A percentile compares a stretch with the other conserved stretches of the same genome.
Evolutionary conservation across 2,113 vertebrate genomes (phyloP).

Genomic region (Macquaria ambigua): DNA sequence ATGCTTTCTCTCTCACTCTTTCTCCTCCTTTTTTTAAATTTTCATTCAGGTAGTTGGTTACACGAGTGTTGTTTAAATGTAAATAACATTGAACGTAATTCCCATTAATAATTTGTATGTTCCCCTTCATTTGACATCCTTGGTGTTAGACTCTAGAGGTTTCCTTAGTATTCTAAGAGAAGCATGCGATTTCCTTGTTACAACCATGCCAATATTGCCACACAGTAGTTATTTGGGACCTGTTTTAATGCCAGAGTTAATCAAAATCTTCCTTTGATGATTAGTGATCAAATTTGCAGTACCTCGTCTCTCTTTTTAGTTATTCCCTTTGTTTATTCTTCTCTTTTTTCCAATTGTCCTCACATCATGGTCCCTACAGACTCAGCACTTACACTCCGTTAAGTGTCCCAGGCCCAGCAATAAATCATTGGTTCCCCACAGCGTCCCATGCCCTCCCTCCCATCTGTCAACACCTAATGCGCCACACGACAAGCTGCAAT

Average conservation of each 20-base stretch:
- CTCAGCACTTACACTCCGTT: conserved; percentile 71
- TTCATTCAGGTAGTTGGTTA: not conserved
- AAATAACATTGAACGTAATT: conserved; percentile 30
- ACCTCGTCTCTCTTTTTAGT: conserved; percentile 11
- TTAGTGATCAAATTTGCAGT: not conserved
- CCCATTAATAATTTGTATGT: conserved; percentile 13
- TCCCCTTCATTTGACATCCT: conserved; percentile 9
- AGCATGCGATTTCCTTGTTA: not conserved
- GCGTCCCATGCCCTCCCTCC: conserved; percentile 72
- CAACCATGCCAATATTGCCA: not conserved
- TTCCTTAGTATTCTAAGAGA: not conserved
- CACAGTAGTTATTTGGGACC: not conserved
- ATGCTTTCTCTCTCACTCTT: not conserved
- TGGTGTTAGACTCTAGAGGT: not conserved
- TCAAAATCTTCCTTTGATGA: conserved; percentile 6
- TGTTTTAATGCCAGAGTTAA: conserved; percentile 12
- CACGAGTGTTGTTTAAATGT: conserved; percentile 21
- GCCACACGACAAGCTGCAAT: conserved; percentile 73
- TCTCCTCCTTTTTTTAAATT: not conserved
- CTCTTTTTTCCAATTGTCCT: conserved; percentile 51
- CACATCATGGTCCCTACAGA: conserved; percentile 64
- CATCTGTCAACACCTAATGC: conserved; percentile 84
- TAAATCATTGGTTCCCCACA: conserved; percentile 80
- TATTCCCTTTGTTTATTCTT: conserved; percentile 49
- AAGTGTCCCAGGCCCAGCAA: conserved; percentile 70